Percentiles rank a stretch among this genome's conserved stretches.
Conservation (phyloP, 2,797 vertebrate species). For the Coranthus polyacanthus region DNA sequence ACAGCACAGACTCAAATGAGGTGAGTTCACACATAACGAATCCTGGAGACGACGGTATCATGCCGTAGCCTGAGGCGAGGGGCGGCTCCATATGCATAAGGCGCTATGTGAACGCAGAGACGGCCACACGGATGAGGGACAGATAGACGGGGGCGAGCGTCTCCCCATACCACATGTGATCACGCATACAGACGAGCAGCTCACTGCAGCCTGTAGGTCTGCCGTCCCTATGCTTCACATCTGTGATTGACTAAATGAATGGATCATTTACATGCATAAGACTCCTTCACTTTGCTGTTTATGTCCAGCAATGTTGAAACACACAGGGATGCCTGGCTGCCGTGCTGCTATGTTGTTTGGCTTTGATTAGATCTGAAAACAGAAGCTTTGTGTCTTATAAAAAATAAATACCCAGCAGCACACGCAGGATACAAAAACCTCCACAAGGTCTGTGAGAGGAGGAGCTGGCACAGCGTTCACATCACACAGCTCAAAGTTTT, state of each 20-base stretch:
- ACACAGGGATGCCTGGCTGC: constrained; percentile 49
- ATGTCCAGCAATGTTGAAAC: constrained; percentile 41
- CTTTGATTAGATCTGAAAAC: constrained; percentile 74
- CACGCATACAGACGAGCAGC: constrained; percentile 78
- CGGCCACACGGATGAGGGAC: constrained; percentile 47
- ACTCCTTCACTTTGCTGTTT: constrained; percentile 48
- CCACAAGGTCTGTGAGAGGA: not conserved
- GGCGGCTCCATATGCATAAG: constrained; percentile 59
- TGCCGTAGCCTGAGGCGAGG: constrained; percentile 27
- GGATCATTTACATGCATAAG: constrained; percentile 79
- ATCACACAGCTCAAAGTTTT: constrained; percentile 23
- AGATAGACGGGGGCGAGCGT: constrained; percentile 49
- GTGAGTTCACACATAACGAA: constrained; percentile 73
- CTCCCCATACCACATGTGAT: constrained; percentile 74
- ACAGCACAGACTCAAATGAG: constrained; percentile 73
- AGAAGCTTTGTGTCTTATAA: constrained; percentile 61
- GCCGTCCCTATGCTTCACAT: constrained; percentile 48
- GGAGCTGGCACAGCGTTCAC: constrained; percentile 12
- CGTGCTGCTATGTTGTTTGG: constrained; percentile 75
- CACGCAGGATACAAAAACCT: constrained; percentile 27
- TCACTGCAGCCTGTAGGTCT: constrained; percentile 21
- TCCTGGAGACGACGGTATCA: constrained; percentile 53
- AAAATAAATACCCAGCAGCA: constrained; percentile 58
- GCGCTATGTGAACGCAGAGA: constrained; percentile 31
- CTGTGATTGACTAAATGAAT: constrained; percentile 70